Conservation (phyloP, 2,888 invertebrate species). For the Orchesellides sinensis region DNA sequence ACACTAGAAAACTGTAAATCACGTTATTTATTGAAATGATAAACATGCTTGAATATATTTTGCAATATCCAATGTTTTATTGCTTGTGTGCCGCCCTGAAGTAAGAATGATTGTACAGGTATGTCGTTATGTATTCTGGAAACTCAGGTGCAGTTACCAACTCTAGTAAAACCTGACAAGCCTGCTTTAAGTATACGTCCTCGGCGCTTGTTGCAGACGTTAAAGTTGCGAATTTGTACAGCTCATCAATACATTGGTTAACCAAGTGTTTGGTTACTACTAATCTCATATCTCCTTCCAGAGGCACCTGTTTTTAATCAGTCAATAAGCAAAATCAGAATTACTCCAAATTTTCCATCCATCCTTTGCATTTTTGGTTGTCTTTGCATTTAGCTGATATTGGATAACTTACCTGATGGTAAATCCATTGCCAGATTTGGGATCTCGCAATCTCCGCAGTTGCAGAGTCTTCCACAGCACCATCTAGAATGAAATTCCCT, state of each 20-base stretch:
- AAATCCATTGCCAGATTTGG: slow-evolving; percentile 87
- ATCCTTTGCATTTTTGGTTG: too few species aligned
- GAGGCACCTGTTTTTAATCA: slow-evolving; percentile 76
- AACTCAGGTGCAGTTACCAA: slow-evolving; percentile 81
- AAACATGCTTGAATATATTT: too few species aligned
- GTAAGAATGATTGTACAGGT: slow-evolving; percentile 79
- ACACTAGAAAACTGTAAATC: too few species aligned
- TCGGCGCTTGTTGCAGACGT: slow-evolving; percentile 10
- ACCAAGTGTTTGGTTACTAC: slow-evolving; percentile 79
- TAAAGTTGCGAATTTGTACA: slow-evolving; percentile 75
- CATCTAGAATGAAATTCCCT: slow-evolving; percentile 83
- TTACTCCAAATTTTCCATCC: too few species aligned
- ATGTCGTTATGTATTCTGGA: slow-evolving; percentile 84
- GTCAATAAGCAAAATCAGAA: too few species aligned
- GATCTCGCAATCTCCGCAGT: slow-evolving; percentile 86
- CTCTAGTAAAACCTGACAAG: slow-evolving; percentile 81
- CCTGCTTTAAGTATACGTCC: slow-evolving; percentile 75
- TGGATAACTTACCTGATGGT: slow-evolving; percentile 79
- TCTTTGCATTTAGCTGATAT: not conserved
- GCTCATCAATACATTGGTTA: slow-evolving; percentile 78
- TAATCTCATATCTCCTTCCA: slow-evolving; percentile 77
- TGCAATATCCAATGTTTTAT: too few species aligned
- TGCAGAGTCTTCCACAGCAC: slow-evolving; percentile 85
- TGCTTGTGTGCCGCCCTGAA: slow-evolving; percentile 59
- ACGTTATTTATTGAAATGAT: too few species aligned